Percentiles rank a stretch among this genome's conserved stretches.
Conservation (phyloP, 2,113 vertebrate species). For the Cinclus mexicanus region DNA sequence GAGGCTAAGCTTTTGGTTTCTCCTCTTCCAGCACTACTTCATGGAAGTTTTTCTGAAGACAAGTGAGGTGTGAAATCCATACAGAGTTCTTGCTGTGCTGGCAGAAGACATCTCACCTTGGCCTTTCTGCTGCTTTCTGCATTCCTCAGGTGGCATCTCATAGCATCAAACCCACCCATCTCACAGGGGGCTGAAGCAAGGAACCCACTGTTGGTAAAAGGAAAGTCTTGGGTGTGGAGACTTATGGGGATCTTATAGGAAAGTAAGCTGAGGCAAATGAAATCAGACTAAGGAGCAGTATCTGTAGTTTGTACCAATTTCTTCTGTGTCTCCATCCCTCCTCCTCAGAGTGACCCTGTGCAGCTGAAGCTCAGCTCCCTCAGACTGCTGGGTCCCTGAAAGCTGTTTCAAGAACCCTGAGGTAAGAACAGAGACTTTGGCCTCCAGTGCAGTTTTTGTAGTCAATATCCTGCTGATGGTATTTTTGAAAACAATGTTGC, state of each 20-base stretch:
- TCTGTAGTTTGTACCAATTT: fast-evolving
- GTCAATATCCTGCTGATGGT: not conserved
- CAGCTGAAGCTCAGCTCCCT: not conserved
- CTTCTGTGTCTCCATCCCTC: not conserved
- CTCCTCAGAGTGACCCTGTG: not conserved
- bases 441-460: not conserved
- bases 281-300: not conserved
- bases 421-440: not conserved
- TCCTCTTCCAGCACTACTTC: not conserved
- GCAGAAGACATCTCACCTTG: not conserved
- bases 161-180: not conserved
- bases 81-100: not conserved
- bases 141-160: not conserved
- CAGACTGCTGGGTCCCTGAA: not conserved
- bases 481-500: not conserved
- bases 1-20: not conserved
- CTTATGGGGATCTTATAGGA: not conserved
- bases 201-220: not conserved
- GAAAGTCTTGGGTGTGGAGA: not conserved
- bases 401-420: not conserved
- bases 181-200: not conserved
- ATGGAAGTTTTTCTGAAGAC: not conserved
- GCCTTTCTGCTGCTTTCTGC: not conserved
- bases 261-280: not conserved
- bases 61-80: not conserved